phyloP scores from a whole-genome alignment of 2,888 invertebrate species.

The Villa cingulata region DNA sequence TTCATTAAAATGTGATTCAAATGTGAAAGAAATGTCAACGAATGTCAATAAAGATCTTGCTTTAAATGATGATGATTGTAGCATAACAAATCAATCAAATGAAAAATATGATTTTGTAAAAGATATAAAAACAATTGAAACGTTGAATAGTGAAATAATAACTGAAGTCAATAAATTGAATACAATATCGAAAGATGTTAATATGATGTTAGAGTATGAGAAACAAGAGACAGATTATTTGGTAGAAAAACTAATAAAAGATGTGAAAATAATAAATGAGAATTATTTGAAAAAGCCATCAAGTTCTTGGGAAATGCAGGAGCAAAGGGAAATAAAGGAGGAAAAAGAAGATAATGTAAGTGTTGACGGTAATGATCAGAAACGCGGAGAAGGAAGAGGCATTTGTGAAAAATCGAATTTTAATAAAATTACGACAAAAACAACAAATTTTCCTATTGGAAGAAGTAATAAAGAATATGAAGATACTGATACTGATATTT shows the following conservation, averaged over 20 bases:
- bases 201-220: slow-evolving; percentile 24
- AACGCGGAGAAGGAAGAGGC: not conserved
- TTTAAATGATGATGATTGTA: too few relatives aligned
- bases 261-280: slow-evolving; percentile 31
- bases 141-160: too few relatives aligned
- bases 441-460: too few relatives aligned
- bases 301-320: too few relatives aligned
- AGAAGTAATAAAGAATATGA: not conserved
- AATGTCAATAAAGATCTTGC: too few relatives aligned
- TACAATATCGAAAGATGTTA: slow-evolving; percentile 31
- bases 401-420: not conserved
- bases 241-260: slow-evolving; percentile 27
- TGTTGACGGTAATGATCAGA: not conserved
- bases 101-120: too few relatives aligned
- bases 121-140: too few relatives aligned
- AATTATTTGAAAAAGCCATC: slow-evolving; percentile 21
- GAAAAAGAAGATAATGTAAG: not conserved
- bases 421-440: too few relatives aligned
- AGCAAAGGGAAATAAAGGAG: too few relatives aligned
- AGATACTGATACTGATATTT: not conserved
- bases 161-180: slow-evolving; percentile 28
- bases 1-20: too few relatives aligned
- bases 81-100: too few relatives aligned
- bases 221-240: slow-evolving; percentile 19
- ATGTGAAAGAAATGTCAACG: too few relatives aligned